Base-by-base conservation (phyloP, 2,113 vertebrate genomes). In the Otis tarda region DNA sequence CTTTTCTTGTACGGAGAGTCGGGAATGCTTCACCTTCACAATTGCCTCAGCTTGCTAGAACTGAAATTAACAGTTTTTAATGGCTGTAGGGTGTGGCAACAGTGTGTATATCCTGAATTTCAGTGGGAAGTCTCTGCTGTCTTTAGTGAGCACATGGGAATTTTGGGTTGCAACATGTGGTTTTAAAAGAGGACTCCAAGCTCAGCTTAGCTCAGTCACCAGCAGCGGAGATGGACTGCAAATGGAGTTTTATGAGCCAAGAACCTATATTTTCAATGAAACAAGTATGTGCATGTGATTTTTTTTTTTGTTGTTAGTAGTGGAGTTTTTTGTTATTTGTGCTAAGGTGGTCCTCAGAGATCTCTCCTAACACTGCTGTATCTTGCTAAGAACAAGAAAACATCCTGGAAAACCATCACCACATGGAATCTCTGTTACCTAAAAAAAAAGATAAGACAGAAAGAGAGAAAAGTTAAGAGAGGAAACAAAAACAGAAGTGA, bases 261-360 rank as follows among this genome's bases (percentile, higher is more conserved):
- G 35, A 82, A 61, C 9, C 25, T 67, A 23, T 27, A 33, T 13
- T 69, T 91, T 87, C 35, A 49, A 24, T 91, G 60, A 68, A 86
- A 73, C 15, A 21, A 9, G 1, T 81, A 50, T 18, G 7, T 2
- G 2, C 12, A 1, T 28, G 19, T 55, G 19, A 11, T 1, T 14
- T 89, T 69, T 73, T 56, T 23, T 3, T 15, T 3, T 79, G 14
- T 16, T 83, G 10, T 4, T 76, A 14, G 3, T 53, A 14, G 0
- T 5, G 17, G 7, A 10, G 6, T 59, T 82, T 57, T 39, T 80
- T 24, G 7, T 59, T 74, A 14, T 39, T 81, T 83, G 27, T 81
- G 21, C 9, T 56, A 43, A n/a, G 8, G 6, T 19, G 6, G 4
- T 57, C 50, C 41, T 57, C 74, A 50, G n/a, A 74, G 28, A 43